These are phyloP conservation scores for Parus major DNA, from an alignment of 2,113 vertebrate species.

Conservation along the genomic window DNA sequence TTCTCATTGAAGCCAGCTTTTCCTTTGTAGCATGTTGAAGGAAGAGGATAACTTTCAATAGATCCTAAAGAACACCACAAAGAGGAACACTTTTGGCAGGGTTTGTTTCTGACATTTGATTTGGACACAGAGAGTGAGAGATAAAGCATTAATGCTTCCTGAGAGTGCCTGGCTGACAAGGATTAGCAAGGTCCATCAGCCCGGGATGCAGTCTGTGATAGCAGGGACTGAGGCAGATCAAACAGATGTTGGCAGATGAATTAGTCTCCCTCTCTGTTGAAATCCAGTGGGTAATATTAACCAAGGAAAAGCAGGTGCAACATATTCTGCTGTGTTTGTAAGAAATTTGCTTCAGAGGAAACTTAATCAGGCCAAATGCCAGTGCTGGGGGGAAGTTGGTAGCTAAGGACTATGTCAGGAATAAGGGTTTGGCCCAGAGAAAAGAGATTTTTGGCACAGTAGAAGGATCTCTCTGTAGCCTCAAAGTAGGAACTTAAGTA, in stretches of 20 bases:
- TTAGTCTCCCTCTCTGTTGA: slow-evolving; percentile 36
- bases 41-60: background rate
- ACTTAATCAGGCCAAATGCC: slow-evolving; percentile 25
- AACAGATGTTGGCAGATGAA: slow-evolving; percentile 21
- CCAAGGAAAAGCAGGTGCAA: slow-evolving; percentile 32
- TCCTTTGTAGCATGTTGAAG: background rate
- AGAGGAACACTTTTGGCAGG: background rate
- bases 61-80: background rate
- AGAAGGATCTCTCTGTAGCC: background rate
- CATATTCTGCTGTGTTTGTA: background rate
- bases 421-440: background rate
- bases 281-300: slow-evolving; percentile 31
- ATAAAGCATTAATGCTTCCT: background rate
- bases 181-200: background rate
- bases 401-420: background rate
- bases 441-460: background rate
- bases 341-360: slow-evolving; percentile 33
- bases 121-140: background rate
- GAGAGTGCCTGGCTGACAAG: background rate
- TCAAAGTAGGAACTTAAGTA: background rate
- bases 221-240: background rate
- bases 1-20: background rate
- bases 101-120: background rate
- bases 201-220: background rate
- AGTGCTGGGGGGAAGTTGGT: background rate